Base-by-base conservation (phyloP, 2,888 invertebrate species). In the Maniola hyperantus region DNA sequence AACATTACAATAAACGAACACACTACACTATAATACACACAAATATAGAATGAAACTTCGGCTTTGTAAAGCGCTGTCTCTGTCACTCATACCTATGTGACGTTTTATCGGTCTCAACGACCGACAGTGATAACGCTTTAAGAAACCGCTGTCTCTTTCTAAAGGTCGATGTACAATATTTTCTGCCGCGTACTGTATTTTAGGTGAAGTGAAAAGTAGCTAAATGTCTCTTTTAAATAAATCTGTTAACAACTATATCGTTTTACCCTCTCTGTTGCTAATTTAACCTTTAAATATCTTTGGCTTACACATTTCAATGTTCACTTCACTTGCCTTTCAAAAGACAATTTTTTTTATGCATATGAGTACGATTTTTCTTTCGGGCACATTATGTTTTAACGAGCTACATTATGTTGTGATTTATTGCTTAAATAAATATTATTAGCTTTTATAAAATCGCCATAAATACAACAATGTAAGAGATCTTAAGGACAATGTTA, bases 311-410 rank as follows among this genome's bases (percentile, higher is more conserved):
- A 48, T 51, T 46, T 36, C 59, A 65, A 60, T 66, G 69, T 69
- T 68, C 46, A 65, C 62, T 68, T 65, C 51, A 62, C 61, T 61
- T 54, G 48, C 18, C 63, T 68, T 65, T 53, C 58, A 50, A 50
- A 63, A 48, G 18, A 42, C 46, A 54, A 2, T 48, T 48, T 68
- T 64, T 67, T 65, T 68, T 57, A 50, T 67, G 59, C 54, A 54
- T 36, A 15, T 13, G 50, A 60, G 44, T 63, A 59, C 44, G 58
- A 59, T 50, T 42, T 63, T 67, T 65, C 51, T 58, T 65, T 62
- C 65, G 44, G 26, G 26, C 39, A 2, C 4, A 36, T 8, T 36
- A 39, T 11, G 39, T 51, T 50, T 57, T 65, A 58, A 54, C 54
- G 54, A 54, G 51, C 26, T 54, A 15, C 48, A 6, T 5, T 55